phyloP scores from a whole-genome alignment of 1,140 invertebrate species.

The Eufriesea mexicana region DNA sequence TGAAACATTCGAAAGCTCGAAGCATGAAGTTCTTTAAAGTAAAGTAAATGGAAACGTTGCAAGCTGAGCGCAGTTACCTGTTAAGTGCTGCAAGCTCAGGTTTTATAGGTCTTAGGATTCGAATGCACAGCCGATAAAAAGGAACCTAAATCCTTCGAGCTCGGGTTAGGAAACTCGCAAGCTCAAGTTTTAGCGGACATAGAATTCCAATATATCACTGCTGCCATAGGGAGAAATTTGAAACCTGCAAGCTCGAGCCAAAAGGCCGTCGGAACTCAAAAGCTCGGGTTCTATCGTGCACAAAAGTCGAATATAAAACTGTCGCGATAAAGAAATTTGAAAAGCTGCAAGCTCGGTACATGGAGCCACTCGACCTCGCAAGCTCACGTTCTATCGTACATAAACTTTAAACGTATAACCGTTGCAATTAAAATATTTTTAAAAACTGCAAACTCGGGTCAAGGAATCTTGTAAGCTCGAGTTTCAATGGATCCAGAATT shows the following conservation, averaged over 20 bases:
- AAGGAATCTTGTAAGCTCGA: no score
- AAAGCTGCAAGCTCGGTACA: background rate
- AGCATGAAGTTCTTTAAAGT: background rate
- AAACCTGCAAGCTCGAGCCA: background rate
- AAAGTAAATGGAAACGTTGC: background rate
- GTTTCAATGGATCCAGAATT: no score
- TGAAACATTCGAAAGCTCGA: no score
- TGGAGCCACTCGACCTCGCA: background rate
- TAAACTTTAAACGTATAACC: no score
- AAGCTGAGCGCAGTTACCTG: background rate
- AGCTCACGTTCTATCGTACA: background rate
- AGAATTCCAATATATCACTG: background rate
- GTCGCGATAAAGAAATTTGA: no score
- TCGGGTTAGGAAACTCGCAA: background rate
- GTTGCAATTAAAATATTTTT: no score
- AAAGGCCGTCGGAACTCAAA: background rate
- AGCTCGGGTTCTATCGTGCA: background rate
- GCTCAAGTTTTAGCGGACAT: background rate
- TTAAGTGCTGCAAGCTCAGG: background rate
- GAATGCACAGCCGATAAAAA: no score
- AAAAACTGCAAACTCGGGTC: no score
- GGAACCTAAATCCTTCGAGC: background rate
- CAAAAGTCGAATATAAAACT: background rate
- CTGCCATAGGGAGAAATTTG: background rate
- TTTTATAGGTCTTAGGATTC: no score